Evolutionary conservation across 2,888 invertebrate genomes (phyloP), one percentile per base, ranked within the genome.

Genomic region (Pollenia labialis): DNA sequence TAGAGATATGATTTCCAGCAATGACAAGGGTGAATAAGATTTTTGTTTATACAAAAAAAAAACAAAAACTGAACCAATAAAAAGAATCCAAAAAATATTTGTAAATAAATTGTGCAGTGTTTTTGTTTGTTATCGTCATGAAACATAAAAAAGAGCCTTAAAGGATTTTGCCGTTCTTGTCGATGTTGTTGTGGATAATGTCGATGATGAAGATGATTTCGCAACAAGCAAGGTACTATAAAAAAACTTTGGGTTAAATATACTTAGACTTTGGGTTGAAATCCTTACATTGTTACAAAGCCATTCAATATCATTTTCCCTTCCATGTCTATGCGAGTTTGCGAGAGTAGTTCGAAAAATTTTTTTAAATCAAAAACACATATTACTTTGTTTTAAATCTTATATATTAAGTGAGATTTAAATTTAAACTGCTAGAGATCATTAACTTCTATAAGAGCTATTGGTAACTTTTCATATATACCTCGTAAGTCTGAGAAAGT

Each of bases 101-200:
- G 54, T 85, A 74, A 86, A 68, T 81, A 75, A 48, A 60, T 81
- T 66, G 81, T 77, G 23, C 46, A 46, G 40, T 44, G 18, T n/a
- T n/a, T 40, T 52, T 80, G 32, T 77, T n/a, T 75, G 60, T 64
- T 69, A 46, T 32, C 56, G 56, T 54, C 44, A 71, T 50, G 46
- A 72, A 62, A 54, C 72, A 58, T 76, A 79, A 62, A 76, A 81
- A 88, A 85, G 79, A 85, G 87, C 86, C 88, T 89, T 87, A 60
- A 76, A 88, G 88, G 79, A 85, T 87, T 88, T 85, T 81, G 58
- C 52, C 71, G 62, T 83, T 76, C 62, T 69, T 56, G 12, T 58
- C n/a, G 40, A 42, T 68, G 44, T 18, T 71, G 60, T 50, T 77
- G 58, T 74, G 48, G 79, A 56, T 79, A 44, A 32, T 50, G 50